A percentile compares a stretch with the other conserved stretches of the same genome.
These are phyloP conservation scores for Chloropsis cyanopogon DNA, from an alignment of 2,113 vertebrate species.

Conservation along the genomic window DNA sequence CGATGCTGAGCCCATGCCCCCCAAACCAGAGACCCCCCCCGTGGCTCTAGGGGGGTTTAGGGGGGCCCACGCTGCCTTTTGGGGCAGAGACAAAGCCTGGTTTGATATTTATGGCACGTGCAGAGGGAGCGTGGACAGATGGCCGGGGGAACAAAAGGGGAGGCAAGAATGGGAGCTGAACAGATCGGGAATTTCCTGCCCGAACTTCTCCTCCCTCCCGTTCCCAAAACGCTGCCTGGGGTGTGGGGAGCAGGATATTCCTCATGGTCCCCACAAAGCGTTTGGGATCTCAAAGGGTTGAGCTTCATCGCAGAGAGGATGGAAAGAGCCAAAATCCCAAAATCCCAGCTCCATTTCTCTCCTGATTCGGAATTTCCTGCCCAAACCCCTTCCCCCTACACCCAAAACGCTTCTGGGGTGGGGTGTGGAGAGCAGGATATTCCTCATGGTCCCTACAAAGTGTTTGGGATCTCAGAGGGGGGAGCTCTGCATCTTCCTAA, in stretches of 20 bases:
- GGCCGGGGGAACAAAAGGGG: constrained; percentile 54
- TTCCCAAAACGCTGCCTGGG: not conserved
- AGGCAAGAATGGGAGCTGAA: constrained; percentile 25
- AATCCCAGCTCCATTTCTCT: not conserved
- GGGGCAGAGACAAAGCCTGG: constrained; percentile 27
- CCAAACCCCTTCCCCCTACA: not conserved
- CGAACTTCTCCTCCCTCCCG: accelerated
- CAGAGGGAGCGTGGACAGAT: constrained; percentile 40
- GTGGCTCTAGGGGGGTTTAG: not conserved
- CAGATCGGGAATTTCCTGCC: constrained; percentile 32
- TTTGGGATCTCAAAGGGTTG: not conserved
- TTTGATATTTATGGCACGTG: constrained; percentile 44
- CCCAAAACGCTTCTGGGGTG: not conserved
- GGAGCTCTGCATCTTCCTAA: accelerated
- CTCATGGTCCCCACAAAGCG: accelerated
- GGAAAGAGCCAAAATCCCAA: not conserved
- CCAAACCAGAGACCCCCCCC: not conserved
- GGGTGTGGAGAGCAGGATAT: accelerated
- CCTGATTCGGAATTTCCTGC: not conserved
- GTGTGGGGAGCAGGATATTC: accelerated
- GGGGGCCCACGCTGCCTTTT: not conserved
- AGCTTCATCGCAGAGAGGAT: accelerated
- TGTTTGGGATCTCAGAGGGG: not conserved
- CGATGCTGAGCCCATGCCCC: not conserved
- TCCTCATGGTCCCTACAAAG: not conserved